phyloP scores from a whole-genome alignment of 1,140 invertebrate genomes.

The Goniozus legneri region DNA sequence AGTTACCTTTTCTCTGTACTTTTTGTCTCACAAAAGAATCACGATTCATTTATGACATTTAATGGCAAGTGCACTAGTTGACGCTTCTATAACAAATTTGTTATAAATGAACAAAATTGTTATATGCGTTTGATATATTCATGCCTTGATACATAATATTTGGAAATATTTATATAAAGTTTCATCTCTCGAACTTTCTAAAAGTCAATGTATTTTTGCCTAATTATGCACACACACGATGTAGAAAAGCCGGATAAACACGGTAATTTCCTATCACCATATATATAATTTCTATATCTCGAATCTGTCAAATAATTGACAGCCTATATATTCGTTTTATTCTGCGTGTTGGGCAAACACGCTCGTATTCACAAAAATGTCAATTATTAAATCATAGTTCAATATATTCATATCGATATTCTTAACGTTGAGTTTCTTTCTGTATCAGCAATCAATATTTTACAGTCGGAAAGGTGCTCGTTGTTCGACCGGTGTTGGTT shows the following conservation, averaged over 20 bases:
- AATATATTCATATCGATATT: too few species aligned
- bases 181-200: not conserved
- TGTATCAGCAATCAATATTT: too few species aligned
- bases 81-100: not conserved
- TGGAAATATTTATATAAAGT: not conserved
- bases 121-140: not conserved
- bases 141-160: not conserved
- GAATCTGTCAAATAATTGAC: too few species aligned
- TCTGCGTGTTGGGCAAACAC: too few species aligned
- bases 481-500: constrained; percentile 59
- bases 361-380: too few species aligned
- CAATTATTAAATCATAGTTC: too few species aligned
- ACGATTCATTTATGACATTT: not conserved
- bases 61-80: not conserved
- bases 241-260: too few species aligned
- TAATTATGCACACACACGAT: constrained; percentile 1
- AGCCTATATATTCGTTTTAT: too few species aligned
- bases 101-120: not conserved
- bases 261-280: too few species aligned
- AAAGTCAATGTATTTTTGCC: not conserved
- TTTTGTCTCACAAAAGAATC: too few species aligned
- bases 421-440: too few species aligned
- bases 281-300: too few species aligned
- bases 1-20: not conserved
- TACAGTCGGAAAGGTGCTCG: constrained; percentile 67